Percentiles rank a stretch among this genome's conserved stretches.
These are phyloP conservation scores for Watsonalla cultraria DNA, from an alignment of 2,888 invertebrate genomes.

Conservation along the genomic window DNA sequence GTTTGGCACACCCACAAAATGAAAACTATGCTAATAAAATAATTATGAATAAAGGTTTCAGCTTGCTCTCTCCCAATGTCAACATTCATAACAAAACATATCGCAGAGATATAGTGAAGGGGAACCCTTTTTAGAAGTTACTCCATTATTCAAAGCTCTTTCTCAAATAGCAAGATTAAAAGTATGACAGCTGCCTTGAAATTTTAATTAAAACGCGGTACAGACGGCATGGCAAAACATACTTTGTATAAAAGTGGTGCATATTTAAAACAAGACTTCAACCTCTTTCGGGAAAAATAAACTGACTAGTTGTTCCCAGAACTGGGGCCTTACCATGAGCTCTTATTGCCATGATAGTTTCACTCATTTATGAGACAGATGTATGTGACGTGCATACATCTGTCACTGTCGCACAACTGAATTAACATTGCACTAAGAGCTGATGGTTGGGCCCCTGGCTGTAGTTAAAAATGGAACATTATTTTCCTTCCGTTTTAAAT, in stretches of 20 bases:
- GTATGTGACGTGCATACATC: too few species aligned
- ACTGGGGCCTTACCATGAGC: too few species aligned
- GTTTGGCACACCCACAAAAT: too few species aligned
- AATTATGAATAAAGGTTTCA: not conserved
- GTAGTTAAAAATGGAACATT: not conserved
- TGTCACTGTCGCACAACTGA: too few species aligned
- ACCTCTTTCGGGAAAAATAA: not conserved
- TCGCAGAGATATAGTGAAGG: not conserved
- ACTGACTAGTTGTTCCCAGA: not conserved
- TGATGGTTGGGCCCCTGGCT: not conserved
- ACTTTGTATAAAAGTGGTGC: not conserved
- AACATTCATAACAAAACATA: too few species aligned
- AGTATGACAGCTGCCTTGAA: constrained; percentile 1
- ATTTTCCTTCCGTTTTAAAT: too few species aligned
- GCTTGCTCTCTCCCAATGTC: too few species aligned
- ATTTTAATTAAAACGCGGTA: constrained; percentile 2
- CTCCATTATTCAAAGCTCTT: not conserved
- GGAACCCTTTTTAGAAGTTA: not conserved
- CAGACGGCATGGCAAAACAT: not conserved
- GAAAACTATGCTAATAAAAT: too few species aligned
- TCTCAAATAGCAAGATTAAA: not conserved
- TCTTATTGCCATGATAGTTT: too few species aligned
- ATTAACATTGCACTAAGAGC: too few species aligned
- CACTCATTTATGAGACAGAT: too few species aligned
- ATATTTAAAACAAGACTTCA: not conserved